Percentiles rank a stretch among this genome's conserved stretches.
Conservation (phyloP, 2,888 invertebrate species). For the Tachina lurida region DNA sequence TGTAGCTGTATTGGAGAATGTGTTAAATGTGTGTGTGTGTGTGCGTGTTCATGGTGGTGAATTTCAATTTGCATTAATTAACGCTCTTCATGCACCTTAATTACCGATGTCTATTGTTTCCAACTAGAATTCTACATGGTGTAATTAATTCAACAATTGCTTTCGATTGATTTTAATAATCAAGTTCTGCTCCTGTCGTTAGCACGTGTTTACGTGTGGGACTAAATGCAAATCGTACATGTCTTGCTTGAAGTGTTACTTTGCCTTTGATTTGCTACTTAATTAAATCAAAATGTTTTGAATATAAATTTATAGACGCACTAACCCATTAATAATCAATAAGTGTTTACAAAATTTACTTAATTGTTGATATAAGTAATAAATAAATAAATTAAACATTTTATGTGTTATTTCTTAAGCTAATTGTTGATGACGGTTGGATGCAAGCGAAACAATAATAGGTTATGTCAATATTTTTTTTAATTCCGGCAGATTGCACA, state of each 20-base stretch:
- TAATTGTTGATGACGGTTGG: neutral
- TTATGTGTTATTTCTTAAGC: neutral
- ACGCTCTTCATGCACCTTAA: conserved; percentile 68
- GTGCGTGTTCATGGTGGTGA: conserved; percentile 21
- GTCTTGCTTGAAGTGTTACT: conserved; percentile 22
- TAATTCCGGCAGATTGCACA: no score
- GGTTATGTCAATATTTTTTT: no score
- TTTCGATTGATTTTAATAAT: conserved; percentile 36
- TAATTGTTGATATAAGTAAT: conserved; percentile 18
- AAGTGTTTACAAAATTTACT: neutral
- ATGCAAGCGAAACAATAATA: no score
- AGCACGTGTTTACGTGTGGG: neutral
- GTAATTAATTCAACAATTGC: conserved; percentile 68
- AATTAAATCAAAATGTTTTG: conserved; percentile 50
- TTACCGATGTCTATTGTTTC: conserved; percentile 69
- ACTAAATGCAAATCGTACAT: neutral
- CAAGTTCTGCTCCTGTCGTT: conserved; percentile 12
- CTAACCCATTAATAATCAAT: conserved; percentile 13
- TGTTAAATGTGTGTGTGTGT: conserved; percentile 30
- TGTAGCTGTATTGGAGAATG: conserved; percentile 6
- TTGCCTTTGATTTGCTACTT: conserved; percentile 6
- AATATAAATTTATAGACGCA: conserved; percentile 14
- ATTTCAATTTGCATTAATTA: conserved; percentile 74
- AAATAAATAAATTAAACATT: neutral
- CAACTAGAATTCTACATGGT: conserved; percentile 48